These are phyloP conservation scores for Drosophila parvula DNA, from an alignment of 1,140 invertebrate species.

Conservation along the genomic window DNA sequence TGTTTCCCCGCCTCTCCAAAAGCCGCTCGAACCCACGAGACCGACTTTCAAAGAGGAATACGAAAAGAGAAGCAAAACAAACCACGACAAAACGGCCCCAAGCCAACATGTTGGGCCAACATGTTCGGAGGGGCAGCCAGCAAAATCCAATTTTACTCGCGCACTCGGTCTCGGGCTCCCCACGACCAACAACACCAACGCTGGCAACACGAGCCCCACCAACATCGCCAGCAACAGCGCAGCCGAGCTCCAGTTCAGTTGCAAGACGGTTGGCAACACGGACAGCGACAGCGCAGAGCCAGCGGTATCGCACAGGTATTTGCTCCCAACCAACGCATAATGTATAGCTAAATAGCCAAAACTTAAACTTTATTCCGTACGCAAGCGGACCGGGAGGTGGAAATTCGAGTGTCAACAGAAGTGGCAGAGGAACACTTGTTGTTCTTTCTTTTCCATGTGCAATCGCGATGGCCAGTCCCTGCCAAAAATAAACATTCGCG, in stretches of 20 bases:
- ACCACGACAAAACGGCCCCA: conserved; percentile 33
- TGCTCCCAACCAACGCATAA: conserved; percentile 1
- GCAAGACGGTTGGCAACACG: conserved; percentile 78
- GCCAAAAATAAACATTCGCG: not conserved
- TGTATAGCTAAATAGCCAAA: conserved; percentile 19
- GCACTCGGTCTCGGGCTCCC: conserved; percentile 6
- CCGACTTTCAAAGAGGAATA: conserved; percentile 43
- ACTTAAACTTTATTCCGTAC: conserved; percentile 20
- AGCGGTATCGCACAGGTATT: conserved; percentile 69
- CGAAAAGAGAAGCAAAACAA: conserved; percentile 71
- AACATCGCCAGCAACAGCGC: conserved; percentile 31
- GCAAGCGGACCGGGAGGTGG: conserved; percentile 4
- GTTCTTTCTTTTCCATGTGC: not conserved
- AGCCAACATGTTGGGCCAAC: conserved; percentile 59
- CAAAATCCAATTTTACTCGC: conserved; percentile 45
- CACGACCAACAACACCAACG: conserved; percentile 40
- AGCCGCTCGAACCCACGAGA: conserved; percentile 3
- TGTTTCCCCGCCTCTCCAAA: not conserved
- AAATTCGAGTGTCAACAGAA: conserved; percentile 4
- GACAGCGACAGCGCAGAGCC: conserved; percentile 75
- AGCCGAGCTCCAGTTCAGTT: conserved; percentile 63
- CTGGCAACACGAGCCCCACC: conserved; percentile 20
- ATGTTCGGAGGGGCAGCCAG: conserved; percentile 61
- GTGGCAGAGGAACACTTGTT: conserved; percentile 33
- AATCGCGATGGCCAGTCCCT: not conserved